Conservation (phyloP, 2,113 vertebrate species). For the Litocranius walleri region DNA sequence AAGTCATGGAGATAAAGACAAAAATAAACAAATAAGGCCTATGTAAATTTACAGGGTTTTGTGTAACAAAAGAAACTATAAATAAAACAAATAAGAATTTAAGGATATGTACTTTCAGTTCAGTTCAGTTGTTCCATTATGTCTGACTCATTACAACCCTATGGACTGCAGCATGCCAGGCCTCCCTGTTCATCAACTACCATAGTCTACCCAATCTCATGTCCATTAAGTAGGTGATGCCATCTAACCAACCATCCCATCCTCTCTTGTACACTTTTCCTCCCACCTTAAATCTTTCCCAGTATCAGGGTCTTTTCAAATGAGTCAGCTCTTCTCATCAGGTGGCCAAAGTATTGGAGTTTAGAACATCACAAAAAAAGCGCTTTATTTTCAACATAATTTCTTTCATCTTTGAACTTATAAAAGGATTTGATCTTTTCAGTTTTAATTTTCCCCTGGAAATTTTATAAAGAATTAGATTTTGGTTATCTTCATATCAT, state of each 20-base stretch:
- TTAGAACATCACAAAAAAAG: background rate
- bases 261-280: background rate
- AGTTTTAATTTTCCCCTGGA: background rate
- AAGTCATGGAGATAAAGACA: background rate
- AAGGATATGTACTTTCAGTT: background rate
- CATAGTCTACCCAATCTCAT: background rate
- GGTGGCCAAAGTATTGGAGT: background rate
- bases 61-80: background rate
- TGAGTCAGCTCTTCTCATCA: background rate
- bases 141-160: background rate
- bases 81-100: background rate
- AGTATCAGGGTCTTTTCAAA: background rate
- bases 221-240: background rate
- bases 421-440: background rate
- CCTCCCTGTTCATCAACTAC: background rate
- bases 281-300: background rate
- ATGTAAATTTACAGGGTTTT: background rate
- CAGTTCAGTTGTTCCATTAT: rapidly evolving
- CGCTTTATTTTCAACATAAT: background rate
- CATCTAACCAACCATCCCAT: background rate
- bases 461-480: background rate
- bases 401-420: background rate
- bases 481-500: background rate
- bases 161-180: background rate
- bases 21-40: background rate